These are phyloP conservation scores for Coelopa frigida DNA, from an alignment of 1,140 invertebrate genomes.

Conservation along the genomic window DNA sequence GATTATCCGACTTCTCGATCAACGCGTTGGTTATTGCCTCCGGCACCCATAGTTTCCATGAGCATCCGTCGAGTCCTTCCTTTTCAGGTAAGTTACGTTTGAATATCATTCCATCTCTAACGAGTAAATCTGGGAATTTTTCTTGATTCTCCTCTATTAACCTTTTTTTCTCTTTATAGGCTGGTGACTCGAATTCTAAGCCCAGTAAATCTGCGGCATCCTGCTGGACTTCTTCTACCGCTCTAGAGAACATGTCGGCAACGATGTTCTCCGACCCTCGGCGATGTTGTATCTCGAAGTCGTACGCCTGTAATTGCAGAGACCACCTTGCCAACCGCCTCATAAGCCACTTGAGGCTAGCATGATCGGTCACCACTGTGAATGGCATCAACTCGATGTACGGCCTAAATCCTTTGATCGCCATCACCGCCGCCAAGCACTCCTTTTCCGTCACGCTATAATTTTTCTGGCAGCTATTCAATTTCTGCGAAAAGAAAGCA, in stretches of 20 bases:
- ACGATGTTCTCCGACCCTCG: slow-evolving; percentile 27
- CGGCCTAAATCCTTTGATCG: slow-evolving; percentile 41
- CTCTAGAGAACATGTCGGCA: slow-evolving; percentile 25
- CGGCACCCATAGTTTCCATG: slow-evolving; percentile 8
- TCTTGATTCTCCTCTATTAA: not conserved
- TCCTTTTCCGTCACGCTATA: slow-evolving; percentile 45
- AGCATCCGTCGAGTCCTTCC: not conserved
- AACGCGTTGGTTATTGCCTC: no score
- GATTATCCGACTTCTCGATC: no score
- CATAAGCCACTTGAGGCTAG: slow-evolving; percentile 21
- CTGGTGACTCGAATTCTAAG: not conserved
- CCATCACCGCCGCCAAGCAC: slow-evolving; percentile 43
- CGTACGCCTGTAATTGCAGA: no score
- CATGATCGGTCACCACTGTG: slow-evolving; percentile 31
- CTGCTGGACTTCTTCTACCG: slow-evolving; percentile 7
- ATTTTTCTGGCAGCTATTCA: slow-evolving; percentile 31
- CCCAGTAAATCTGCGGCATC: not conserved
- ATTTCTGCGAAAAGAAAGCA: slow-evolving; percentile 31
- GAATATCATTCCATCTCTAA: not conserved
- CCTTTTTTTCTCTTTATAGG: not conserved
- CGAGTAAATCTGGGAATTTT: slow-evolving; percentile 3
- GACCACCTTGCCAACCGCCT: no score
- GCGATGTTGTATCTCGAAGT: no score
- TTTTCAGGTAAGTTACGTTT: not conserved
- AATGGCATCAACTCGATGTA: slow-evolving; percentile 44